Evolutionary conservation across 2,888 invertebrate genomes (phyloP), one percentile per base, ranked within the genome.

Genomic region (Macrosiphum euphorbiae): DNA sequence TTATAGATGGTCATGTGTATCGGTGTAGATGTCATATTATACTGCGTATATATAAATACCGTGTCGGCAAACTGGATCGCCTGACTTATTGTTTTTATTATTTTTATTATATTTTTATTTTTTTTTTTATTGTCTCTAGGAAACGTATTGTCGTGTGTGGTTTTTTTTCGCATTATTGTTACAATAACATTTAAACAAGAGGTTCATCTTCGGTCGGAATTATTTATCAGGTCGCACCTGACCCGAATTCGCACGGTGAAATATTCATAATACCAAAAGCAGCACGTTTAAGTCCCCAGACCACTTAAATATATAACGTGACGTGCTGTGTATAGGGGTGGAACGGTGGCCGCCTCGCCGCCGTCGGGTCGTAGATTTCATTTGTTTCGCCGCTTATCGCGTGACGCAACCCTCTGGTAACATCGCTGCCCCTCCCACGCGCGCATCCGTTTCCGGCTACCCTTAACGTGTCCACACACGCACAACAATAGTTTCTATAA

Each of bases 201-300:
- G 58, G 41, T 61, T 87, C 94, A 67, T 94, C 94, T 61, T 78
- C 61, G 58, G 61, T 20, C n/a, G 90, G 61, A 94, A 94, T 94
- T 90, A 94, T 94, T 90, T 90, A 94, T 90, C 55, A 47, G 90
- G 87, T 86, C 61, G 93, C 89, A 94, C 94, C 94, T 94, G 94
- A 94, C 90, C 58, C 41, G 94, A 94, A 94, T 94, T 94, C 94
- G 90, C 94, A 94, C 67, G 94, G 86, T 94, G 24, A 94, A 94
- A 94, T 94, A 94, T 94, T 94, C 90, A 92, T 58, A 20, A 92
- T 58, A 35, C 35, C 2, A 20, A 90, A 41, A 52, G 5, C 67
- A 85, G n/a, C 84, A 85, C 78, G 35, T 47, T 8, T 11, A 11
- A 78, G 41, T 58, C 55, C 41, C 41, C 26, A 26, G 28, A 13